Percentiles rank a stretch among this genome's conserved stretches.
Conservation (phyloP, 1,140 invertebrate genomes). For the Dreissena rostriformis region DNA sequence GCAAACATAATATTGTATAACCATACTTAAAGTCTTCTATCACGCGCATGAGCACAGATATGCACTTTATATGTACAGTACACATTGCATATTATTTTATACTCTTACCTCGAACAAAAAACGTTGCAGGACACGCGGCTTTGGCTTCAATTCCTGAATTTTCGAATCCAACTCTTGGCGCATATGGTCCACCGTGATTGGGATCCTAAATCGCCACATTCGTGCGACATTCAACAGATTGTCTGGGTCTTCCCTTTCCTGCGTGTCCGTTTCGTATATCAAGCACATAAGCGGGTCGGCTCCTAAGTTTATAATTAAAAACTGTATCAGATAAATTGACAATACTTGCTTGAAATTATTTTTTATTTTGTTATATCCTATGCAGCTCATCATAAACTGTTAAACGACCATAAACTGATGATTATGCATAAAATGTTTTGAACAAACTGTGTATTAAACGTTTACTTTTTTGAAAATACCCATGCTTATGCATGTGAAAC, state of each 20-base stretch:
- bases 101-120: slow-evolving; percentile 63
- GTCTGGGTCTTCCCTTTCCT: background rate
- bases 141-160: background rate
- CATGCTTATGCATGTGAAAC: no score
- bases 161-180: slow-evolving; percentile 38
- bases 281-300: slow-evolving; percentile 59
- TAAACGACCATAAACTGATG: no score
- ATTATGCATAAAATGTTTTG: no score
- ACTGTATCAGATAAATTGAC: background rate
- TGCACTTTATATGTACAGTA: no score
- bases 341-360: no score
- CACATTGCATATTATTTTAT: no score
- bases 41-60: no score
- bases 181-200: slow-evolving; percentile 60
- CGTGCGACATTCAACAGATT: slow-evolving; percentile 42
- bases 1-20: background rate
- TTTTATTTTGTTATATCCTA: no score
- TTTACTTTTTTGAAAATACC: no score
- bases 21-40: no score
- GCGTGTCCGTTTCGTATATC: slow-evolving; percentile 63
- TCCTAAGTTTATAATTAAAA: slow-evolving; percentile 28
- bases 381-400: no score
- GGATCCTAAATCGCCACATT: slow-evolving; percentile 61
- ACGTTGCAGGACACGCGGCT: slow-evolving; percentile 52
- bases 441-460: no score